These are phyloP conservation scores for Halictus quadricinctus DNA, from an alignment of 2,888 invertebrate species.

Conservation along the genomic window DNA sequence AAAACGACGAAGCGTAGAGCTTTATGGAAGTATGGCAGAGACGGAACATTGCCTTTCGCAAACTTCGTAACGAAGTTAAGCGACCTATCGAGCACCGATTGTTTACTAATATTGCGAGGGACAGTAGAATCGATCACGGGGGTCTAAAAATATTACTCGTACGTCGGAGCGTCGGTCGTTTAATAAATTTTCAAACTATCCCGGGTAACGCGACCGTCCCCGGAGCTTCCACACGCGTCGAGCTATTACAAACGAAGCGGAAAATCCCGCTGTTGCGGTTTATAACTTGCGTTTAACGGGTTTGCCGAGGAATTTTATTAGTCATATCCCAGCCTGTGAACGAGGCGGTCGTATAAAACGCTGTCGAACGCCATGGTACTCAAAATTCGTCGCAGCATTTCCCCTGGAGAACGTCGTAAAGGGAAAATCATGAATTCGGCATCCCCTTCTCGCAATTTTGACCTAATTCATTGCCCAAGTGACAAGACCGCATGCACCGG, in stretches of 20 bases:
- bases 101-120: slow-evolving; percentile 5
- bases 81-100: not conserved
- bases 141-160: not conserved
- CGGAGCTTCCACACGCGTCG: not conserved
- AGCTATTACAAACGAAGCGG: not conserved
- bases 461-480: not conserved
- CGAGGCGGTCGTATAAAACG: not conserved
- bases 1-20: not conserved
- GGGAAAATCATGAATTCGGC: not conserved
- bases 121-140: not conserved
- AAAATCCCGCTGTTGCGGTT: slow-evolving; percentile 2
- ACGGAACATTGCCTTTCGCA: not conserved
- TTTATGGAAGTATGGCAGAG: not conserved
- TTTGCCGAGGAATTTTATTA: slow-evolving; percentile 15
- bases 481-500: no score
- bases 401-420: not conserved
- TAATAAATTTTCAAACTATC: not conserved
- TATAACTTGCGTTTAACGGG: slow-evolving; percentile 8
- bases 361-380: not conserved
- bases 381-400: not conserved
- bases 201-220: not conserved
- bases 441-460: not conserved
- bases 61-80: not conserved
- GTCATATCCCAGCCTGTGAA: not conserved
- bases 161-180: not conserved